These are phyloP conservation scores for Lasaia peninsularis DNA, from an alignment of 1,140 invertebrate genomes.

Conservation along the genomic window DNA sequence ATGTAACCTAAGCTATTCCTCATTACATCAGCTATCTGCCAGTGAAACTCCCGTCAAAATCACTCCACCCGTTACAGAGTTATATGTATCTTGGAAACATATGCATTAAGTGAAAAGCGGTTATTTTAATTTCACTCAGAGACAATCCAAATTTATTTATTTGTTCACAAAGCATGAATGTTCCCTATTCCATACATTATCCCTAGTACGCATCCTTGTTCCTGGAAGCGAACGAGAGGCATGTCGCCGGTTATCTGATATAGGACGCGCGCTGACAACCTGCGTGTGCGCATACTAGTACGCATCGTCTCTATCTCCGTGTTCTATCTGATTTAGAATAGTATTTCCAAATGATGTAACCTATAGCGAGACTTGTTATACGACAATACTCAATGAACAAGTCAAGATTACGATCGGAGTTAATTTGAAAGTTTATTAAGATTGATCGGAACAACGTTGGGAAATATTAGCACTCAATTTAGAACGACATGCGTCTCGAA, in stretches of 20 bases:
- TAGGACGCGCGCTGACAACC: conserved; percentile 16
- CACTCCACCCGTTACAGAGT: too few species aligned
- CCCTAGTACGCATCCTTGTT: not conserved
- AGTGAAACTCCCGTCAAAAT: too few species aligned
- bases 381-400: conserved; percentile 1
- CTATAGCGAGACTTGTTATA: not conserved
- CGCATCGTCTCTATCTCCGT: conserved; percentile 16
- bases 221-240: conserved; percentile 37
- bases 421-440: conserved; percentile 5
- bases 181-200: too few species aligned
- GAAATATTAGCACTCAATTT: not conserved
- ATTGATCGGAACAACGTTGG: not conserved
- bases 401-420: not conserved
- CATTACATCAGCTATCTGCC: too few species aligned
- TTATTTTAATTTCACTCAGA: too few species aligned
- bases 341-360: conserved; percentile 6
- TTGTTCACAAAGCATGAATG: too few species aligned
- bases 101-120: too few species aligned
- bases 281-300: conserved; percentile 26
- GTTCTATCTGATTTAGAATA: conserved; percentile 15
- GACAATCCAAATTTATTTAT: too few species aligned
- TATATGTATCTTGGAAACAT: too few species aligned
- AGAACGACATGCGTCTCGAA: not conserved
- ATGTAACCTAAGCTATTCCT: too few species aligned
- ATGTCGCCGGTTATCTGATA: conserved; percentile 49